phyloP scores from a whole-genome alignment of 2,797 vertebrate genomes.

The Tragelaphus eurycerus region DNA sequence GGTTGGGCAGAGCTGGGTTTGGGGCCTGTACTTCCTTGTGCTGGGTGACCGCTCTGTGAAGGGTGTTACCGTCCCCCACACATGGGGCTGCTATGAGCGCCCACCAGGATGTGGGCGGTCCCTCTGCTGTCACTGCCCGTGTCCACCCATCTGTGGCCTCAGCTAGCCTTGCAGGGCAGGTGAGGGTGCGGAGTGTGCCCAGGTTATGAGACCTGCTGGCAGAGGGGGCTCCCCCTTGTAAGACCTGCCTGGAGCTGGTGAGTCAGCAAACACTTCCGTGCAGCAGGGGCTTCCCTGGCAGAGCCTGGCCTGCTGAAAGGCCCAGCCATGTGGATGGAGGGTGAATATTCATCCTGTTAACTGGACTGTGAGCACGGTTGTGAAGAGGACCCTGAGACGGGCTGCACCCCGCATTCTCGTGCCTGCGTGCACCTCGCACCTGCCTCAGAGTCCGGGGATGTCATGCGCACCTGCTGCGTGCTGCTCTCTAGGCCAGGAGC shows the following conservation, averaged over 20 bases:
- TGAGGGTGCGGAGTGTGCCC: not conserved
- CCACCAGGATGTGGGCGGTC: accelerated
- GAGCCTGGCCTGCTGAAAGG: not conserved
- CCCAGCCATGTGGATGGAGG: not conserved
- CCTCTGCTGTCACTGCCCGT: not conserved
- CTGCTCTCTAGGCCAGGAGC: too few relatives aligned
- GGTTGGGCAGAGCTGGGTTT: not conserved
- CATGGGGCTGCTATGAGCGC: accelerated
- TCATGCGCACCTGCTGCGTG: not conserved
- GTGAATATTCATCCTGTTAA: too few relatives aligned
- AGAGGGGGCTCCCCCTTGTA: not conserved
- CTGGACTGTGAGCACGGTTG: not conserved
- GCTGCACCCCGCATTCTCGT: accelerated
- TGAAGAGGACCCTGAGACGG: not conserved
- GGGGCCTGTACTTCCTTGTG: accelerated
- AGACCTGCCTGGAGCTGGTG: not conserved
- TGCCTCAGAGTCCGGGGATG: not conserved
- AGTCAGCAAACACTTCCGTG: not conserved
- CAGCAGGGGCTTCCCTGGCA: not conserved
- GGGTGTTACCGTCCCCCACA: not conserved
- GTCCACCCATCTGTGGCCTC: not conserved
- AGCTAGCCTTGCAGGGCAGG: not conserved
- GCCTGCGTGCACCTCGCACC: not conserved
- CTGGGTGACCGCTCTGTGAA: not conserved
- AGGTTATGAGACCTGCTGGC: not conserved